Conservation (phyloP, 2,113 vertebrate genomes). For the Mastomys natalensis region DNA sequence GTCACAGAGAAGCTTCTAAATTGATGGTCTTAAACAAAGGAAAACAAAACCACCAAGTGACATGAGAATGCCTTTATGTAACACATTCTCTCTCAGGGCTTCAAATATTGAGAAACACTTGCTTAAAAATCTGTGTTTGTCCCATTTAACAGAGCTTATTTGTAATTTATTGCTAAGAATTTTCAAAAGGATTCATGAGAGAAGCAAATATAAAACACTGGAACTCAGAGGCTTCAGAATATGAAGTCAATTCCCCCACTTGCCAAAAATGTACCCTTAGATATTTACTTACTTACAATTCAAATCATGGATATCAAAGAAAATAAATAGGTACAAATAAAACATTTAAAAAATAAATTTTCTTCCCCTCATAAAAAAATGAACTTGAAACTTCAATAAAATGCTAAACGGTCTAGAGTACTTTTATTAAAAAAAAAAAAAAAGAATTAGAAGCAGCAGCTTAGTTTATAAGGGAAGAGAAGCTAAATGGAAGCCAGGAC, state of each 20-base stretch:
- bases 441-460: background rate
- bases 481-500: conserved; percentile 43
- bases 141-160: background rate
- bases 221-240: conserved; percentile 17
- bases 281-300: background rate
- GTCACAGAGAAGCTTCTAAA: conserved; percentile 50
- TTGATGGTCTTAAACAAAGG: background rate
- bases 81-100: conserved; percentile 52
- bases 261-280: conserved; percentile 35
- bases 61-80: conserved; percentile 42
- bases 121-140: conserved; percentile 34
- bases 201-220: conserved; percentile 16
- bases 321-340: background rate
- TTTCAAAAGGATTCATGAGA: conserved; percentile 6
- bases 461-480: conserved; percentile 52
- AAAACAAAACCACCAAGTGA: conserved; percentile 3
- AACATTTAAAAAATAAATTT: conserved; percentile 39
- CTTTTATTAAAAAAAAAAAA: background rate
- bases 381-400: conserved; percentile 53
- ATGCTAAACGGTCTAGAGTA: background rate
- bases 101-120: conserved; percentile 46
- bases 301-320: background rate
- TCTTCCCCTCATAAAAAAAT: conserved; percentile 32
- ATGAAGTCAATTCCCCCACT: background rate
- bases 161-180: conserved; percentile 13